Base-by-base conservation (phyloP, 2,888 invertebrate species). In the Dinocampus coccinellae region DNA sequence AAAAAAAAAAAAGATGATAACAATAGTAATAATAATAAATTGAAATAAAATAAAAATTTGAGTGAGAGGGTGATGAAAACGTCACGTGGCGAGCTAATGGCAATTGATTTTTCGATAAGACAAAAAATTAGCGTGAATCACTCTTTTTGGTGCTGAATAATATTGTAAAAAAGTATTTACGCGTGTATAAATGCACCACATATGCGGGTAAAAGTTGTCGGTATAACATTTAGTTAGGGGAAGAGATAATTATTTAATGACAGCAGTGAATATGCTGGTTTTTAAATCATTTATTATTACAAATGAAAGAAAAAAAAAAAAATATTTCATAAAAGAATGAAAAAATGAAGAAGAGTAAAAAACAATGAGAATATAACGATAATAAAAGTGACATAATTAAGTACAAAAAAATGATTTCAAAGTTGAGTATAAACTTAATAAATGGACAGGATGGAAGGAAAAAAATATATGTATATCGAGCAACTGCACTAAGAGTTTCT, bases 81-180 rank as follows among this genome's bases (percentile, higher is more conserved):
- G 55, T 76, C 77, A 79, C 75, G 75, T 74, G 65, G 70, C 66
- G 63, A 52, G 65, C 69, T 64, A 76, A 76, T 74, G 70, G 72
- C 75, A 79, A 82, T 82, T 79, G 81, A 82, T 81, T 82, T 82
- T 80, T 79, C 75, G 79, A 81, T 80, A 81, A 78, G 76, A 70
- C 69, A 57, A 22, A 60, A 72, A 81, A 79, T 80, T 80, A 76
- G 75, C 74, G 77, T 82, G 80, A 82, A 79, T 81, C 79, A 80
- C 77, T 78, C 71, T 55, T 63, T n/a, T 55, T 29, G 55, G 55
- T 66, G 64, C 58, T 52, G 53, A 57, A 60, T 69, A 68, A 72
- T 68, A 74, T 64, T n/a, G n/a, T n/a, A n/a, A 57, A 55, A 39
- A 69, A 55, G 62, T 57, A 20, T 58, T 67, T 10, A 36, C 36